These are phyloP conservation scores for Scaptodrosophila latifasciaeformis DNA, from an alignment of 2,888 invertebrate genomes.

Conservation along the genomic window DNA sequence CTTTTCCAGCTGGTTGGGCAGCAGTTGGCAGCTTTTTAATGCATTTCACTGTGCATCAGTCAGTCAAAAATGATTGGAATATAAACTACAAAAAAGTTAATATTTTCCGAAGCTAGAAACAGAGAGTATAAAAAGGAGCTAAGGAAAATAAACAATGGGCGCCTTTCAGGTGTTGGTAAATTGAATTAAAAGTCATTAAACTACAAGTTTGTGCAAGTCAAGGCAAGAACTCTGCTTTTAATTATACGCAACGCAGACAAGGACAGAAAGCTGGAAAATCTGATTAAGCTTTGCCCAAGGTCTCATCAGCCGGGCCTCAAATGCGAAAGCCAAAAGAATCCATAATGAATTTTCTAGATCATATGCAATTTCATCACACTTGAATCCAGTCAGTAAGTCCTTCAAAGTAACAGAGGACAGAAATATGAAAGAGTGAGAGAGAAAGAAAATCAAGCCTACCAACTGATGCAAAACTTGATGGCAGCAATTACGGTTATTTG, in stretches of 20 bases:
- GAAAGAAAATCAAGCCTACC: too few relatives aligned
- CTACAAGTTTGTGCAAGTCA: constrained; percentile 48
- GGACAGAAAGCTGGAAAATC: too few relatives aligned
- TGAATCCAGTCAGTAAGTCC: too few relatives aligned
- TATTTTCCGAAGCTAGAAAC: too few relatives aligned
- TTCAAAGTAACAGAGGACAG: too few relatives aligned
- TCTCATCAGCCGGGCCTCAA: too few relatives aligned
- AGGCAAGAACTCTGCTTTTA: too few relatives aligned
- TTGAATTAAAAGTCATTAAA: constrained; percentile 59
- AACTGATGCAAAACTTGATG: constrained; percentile 24
- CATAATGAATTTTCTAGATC: constrained; percentile 30
- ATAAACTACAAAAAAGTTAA: constrained; percentile 2
- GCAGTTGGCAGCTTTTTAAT: neutral
- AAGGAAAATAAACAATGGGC: constrained; percentile 18
- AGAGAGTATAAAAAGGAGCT: neutral
- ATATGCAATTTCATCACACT: too few relatives aligned
- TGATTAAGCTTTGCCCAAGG: too few relatives aligned
- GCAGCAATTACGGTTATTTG: constrained; percentile 37
- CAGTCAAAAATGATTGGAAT: constrained; percentile 19
- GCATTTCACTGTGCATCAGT: constrained; percentile 1
- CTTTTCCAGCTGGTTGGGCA: neutral
- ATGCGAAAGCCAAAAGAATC: constrained; percentile 25
- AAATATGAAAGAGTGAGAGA: too few relatives aligned
- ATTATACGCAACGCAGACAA: too few relatives aligned
- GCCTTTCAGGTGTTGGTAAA: constrained; percentile 49